phyloP scores from a whole-genome alignment of 2,888 invertebrate species.

The Orthosia incerta region DNA sequence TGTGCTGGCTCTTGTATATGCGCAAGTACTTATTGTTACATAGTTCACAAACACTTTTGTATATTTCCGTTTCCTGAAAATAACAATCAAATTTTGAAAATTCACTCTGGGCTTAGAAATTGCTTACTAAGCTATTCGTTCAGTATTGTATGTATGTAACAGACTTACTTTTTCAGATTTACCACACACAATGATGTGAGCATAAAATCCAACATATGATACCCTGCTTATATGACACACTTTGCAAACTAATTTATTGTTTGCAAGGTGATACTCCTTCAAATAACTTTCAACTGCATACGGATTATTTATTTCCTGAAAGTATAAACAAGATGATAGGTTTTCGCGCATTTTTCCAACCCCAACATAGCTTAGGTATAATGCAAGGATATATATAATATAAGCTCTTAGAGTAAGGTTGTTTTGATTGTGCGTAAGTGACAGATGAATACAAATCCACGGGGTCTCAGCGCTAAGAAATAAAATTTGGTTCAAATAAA shows the following conservation, averaged over 20 bases:
- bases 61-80: conserved; percentile 84
- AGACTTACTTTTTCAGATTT: conserved; percentile 88
- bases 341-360: not conserved
- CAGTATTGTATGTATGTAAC: not conserved
- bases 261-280: conserved; percentile 76
- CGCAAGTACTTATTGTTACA: conserved; percentile 89
- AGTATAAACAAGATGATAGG: conserved; percentile 26
- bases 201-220: conserved; percentile 89
- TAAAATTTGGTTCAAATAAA: no score
- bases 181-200: conserved; percentile 91
- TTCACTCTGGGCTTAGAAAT: not conserved
- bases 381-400: not conserved
- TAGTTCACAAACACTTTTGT: conserved; percentile 88
- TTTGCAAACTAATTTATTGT: conserved; percentile 82
- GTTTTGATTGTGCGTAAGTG: no score
- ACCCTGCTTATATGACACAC: conserved; percentile 85
- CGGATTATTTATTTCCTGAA: conserved; percentile 69
- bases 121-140: not conserved
- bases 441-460: no score
- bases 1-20: conserved; percentile 91
- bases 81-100: not conserved
- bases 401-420: no score
- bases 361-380: not conserved
- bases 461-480: no score
- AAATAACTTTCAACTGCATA: conserved; percentile 71